Conservation (phyloP, 2,113 vertebrate species). For the Sardina pilchardus region DNA sequence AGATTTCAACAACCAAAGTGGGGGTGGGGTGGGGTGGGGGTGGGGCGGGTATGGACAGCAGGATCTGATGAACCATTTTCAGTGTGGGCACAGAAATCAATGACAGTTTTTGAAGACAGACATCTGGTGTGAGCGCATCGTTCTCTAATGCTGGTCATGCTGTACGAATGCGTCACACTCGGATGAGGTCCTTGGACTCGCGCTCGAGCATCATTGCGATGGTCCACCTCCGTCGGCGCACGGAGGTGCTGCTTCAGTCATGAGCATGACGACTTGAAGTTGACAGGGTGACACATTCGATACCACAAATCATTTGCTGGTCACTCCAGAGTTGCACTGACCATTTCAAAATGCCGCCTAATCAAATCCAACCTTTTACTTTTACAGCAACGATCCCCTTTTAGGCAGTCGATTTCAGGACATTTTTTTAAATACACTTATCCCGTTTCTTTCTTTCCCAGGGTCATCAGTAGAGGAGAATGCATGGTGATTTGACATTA, state of each 20-base stretch:
- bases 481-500: slow-evolving; percentile 37
- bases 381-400: slow-evolving; percentile 18
- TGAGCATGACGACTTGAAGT: slow-evolving; percentile 57
- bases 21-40: background rate
- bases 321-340: slow-evolving; percentile 39
- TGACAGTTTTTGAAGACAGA: slow-evolving; percentile 47
- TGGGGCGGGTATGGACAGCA: slow-evolving; percentile 58
- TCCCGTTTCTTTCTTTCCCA: slow-evolving; percentile 32
- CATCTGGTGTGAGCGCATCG: slow-evolving; percentile 54
- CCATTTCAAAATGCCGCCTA: slow-evolving; percentile 45
- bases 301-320: slow-evolving; percentile 15
- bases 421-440: slow-evolving; percentile 39
- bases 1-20: slow-evolving; percentile 56
- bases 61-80: slow-evolving; percentile 55
- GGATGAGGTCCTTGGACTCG: slow-evolving; percentile 42
- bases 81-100: slow-evolving; percentile 47
- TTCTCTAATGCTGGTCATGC: slow-evolving; percentile 61
- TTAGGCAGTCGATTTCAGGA: slow-evolving; percentile 51
- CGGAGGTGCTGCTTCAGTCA: slow-evolving; percentile 55
- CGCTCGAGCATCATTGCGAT: slow-evolving; percentile 46
- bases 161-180: slow-evolving; percentile 57
- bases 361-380: slow-evolving; percentile 54
- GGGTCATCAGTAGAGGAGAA: slow-evolving; percentile 41
- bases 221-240: slow-evolving; percentile 48
- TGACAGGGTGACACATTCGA: slow-evolving; percentile 41